A percentile compares a stretch with the other conserved stretches of the same genome.
Evolutionary conservation across 2,888 invertebrate species (phyloP).

Genomic region (Acleris sparsana): DNA sequence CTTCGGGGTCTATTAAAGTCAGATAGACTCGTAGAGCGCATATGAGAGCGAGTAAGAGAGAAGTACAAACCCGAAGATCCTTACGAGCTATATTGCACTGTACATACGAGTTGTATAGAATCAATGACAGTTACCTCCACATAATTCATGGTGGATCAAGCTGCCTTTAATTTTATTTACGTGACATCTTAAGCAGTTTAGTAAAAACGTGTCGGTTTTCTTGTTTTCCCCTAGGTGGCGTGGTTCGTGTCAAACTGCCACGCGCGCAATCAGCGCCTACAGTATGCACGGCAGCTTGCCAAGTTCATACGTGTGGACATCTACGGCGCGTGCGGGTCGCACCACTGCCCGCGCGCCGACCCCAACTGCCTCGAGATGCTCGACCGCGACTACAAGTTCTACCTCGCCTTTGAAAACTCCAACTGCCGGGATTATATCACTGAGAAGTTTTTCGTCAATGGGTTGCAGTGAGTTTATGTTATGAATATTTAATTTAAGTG

Average conservation of each 20-base stretch:
- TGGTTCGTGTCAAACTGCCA: constrained; percentile 99
- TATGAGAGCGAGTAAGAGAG: too few relatives aligned
- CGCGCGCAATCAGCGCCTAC: constrained; percentile 93
- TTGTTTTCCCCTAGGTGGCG: constrained; percentile 85
- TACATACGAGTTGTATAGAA: too few relatives aligned
- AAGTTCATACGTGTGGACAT: constrained; percentile 95
- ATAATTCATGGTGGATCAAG: too few relatives aligned
- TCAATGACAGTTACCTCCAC: too few relatives aligned
- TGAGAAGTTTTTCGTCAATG: constrained; percentile 98
- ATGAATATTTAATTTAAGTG: too few relatives aligned
- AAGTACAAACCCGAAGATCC: too few relatives aligned
- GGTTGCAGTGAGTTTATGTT: constrained; percentile 88
- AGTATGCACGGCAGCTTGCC: constrained; percentile 92
- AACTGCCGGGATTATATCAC: constrained; percentile 98
- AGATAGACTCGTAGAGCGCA: too few relatives aligned
- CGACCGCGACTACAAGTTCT: constrained; percentile 97
- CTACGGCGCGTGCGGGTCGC: constrained; percentile 94
- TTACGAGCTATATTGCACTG: too few relatives aligned
- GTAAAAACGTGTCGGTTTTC: not conserved
- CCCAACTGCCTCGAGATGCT: constrained; percentile 95
- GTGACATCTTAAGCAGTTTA: too few relatives aligned
- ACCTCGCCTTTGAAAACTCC: constrained; percentile 98
- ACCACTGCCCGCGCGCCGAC: constrained; percentile 92
- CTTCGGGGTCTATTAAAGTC: too few relatives aligned
- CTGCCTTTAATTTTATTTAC: too few relatives aligned